Evolutionary conservation across 2,113 vertebrate genomes (phyloP).

Genomic region (Rissa tridactyla): DNA sequence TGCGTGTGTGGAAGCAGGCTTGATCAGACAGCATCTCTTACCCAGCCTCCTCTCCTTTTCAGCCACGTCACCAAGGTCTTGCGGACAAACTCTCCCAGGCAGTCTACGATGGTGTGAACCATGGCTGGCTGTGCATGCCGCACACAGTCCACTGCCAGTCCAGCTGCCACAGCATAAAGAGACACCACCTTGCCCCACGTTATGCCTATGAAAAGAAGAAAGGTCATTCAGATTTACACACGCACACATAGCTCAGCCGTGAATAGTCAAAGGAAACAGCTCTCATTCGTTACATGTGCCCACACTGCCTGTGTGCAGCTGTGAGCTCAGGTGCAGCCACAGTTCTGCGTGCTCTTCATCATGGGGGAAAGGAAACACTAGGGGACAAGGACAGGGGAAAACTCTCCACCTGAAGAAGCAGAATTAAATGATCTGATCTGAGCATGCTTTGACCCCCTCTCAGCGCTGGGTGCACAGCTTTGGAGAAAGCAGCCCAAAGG

Average conservation of each 20-base stretch:
- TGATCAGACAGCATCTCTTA: conserved; percentile 67
- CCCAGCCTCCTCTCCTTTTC: conserved; percentile 92
- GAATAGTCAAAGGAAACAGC: rapidly evolving
- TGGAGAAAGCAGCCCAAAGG: neutral
- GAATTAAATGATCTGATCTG: neutral
- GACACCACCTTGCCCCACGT: conserved; percentile 98
- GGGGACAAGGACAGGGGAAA: neutral
- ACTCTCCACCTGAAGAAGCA: neutral
- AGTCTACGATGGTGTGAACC: conserved; percentile 93
- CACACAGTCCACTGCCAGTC: conserved; percentile 92
- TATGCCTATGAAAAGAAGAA: conserved; percentile 77
- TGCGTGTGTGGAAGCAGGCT: neutral
- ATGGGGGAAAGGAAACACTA: rapidly evolving
- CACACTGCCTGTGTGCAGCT: rapidly evolving
- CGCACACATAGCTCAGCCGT: neutral
- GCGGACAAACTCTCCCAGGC: conserved; percentile 94
- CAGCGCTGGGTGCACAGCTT: neutral
- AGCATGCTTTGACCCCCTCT: neutral
- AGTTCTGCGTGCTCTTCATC: neutral
- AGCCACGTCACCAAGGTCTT: conserved; percentile 91
- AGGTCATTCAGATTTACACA: neutral
- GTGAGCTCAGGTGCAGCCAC: neutral
- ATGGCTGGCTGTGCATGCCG: conserved; percentile 88
- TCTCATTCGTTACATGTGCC: rapidly evolving
- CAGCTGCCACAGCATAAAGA: conserved; percentile 89